Evolutionary conservation across 1,140 invertebrate species (phyloP), one percentile per base, ranked within the genome.

Genomic region (Pseudachorutes palmiensis): DNA sequence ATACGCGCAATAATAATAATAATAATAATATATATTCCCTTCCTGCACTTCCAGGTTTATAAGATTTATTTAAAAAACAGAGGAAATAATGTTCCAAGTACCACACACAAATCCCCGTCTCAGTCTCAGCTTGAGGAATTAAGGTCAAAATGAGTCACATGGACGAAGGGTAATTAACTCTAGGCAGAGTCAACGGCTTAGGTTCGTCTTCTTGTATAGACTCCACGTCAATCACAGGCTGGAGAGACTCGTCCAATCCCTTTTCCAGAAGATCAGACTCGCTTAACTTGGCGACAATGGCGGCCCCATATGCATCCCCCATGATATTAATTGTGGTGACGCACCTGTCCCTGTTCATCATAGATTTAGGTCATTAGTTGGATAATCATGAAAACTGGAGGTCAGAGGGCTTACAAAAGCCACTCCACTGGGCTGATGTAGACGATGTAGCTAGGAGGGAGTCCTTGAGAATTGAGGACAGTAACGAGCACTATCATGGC

Each of bases 381-480:
- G 58, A 36, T 33, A 48, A 31, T 45, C 19, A 22, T 5, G 30
- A n/a, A 26, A 9, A 62, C 66, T 66, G 32, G 62, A 30, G 2
- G 33, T n/a, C 41, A 26, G 5, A 48, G 71, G 68, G 84, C 91
- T 90, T 82, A 96, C 83, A 86, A 74, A 51, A 86, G 77, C 86
- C 86, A 87, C 75, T 88, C 86, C 31, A 87, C 85, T 61, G 85
- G 82, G 60, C 85, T 77, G 65, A 87, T 84, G n/a, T 87, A 78
- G 33, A 81, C 79, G 64, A 86, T 82, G 74, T 87, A 83, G 70
- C 85, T 79, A 22, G 82, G 80, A 28, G 86, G 85, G 33, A 87
- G 75, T 19, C 83, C 83, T 24, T 87, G 80, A 55, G 86, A 83
- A 26, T 84, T 85, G 55, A 87, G 78, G 16, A 87, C 85, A 75